These are phyloP conservation scores for Clarias macrocephalus DNA, from an alignment of 2,113 vertebrate species.

Conservation along the genomic window DNA sequence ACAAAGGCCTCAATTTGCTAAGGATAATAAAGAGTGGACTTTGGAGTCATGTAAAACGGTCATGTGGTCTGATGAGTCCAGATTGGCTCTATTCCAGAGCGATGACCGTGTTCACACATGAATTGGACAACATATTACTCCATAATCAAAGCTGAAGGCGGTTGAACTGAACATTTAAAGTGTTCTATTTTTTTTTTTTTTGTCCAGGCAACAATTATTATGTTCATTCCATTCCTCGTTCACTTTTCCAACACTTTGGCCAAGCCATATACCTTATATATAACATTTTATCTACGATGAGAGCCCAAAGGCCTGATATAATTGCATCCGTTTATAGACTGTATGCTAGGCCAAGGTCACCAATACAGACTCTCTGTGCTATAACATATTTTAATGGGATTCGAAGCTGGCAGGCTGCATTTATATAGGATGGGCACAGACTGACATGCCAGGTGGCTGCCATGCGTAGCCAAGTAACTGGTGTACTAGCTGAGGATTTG, in stretches of 20 bases:
- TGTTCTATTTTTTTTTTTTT: too few relatives aligned
- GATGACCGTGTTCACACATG: too few relatives aligned
- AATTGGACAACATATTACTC: too few relatives aligned
- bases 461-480: slow-evolving; percentile 42
- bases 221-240: neutral
- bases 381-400: slow-evolving; percentile 46
- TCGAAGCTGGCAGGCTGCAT: slow-evolving; percentile 44
- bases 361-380: slow-evolving; percentile 28
- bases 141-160: too few relatives aligned
- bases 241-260: slow-evolving; percentile 14
- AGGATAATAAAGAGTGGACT: too few relatives aligned
- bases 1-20: too few relatives aligned
- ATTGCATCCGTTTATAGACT: slow-evolving; percentile 49
- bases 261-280: neutral
- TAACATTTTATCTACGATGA: neutral
- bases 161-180: too few relatives aligned
- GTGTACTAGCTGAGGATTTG: slow-evolving; percentile 36
- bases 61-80: too few relatives aligned
- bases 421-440: slow-evolving; percentile 48
- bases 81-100: too few relatives aligned
- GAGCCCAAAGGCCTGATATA: slow-evolving; percentile 38
- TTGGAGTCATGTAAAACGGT: too few relatives aligned
- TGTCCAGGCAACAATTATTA: neutral
- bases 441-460: slow-evolving; percentile 52
- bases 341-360: slow-evolving; percentile 36